Base-by-base conservation (phyloP, 2,113 vertebrate species). In the Lycaon pictus region DNA sequence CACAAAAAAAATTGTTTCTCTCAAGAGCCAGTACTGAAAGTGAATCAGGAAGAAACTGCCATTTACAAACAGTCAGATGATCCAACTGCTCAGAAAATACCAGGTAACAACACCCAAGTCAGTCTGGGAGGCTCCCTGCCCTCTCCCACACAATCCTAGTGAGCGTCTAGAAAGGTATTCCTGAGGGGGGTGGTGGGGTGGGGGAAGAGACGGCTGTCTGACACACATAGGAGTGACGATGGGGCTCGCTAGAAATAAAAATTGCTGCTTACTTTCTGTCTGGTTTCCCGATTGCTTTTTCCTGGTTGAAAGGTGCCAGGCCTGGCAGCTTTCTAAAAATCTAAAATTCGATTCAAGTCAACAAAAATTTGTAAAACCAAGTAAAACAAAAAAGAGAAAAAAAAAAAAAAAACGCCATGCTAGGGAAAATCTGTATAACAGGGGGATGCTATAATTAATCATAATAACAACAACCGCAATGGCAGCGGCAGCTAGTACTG, bases 361-460 rank as follows among this genome's bases (percentile, higher is more conserved):
- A 96, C 98, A 97, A 97, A 97, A 96, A 97, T 96, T 98, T 97
- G 98, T n/a, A n/a, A n/a, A n/a, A n/a, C n/a, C n/a, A n/a, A n/a
- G n/a, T n/a, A n/a, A n/a, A n/a, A n/a, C n/a, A 81, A 43, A 72
- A 72, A 81, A 43, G 43, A 72, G 13, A 25, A 69, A 69, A 67
- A 56, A 69, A 56, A 62, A 27, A 62, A 9, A 25, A 5, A 5
- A 43, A 58, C 29, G 62, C 80, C 86, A 20, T 0, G 4, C 77
- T 32, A 19, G 37, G 93, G 72, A 48, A 93, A 81, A 79, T 22
- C 2, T 25, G 60, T 48, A 6, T 20, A 48, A 16, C 4, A 0
- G 55, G 81, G 48, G 27, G 37, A 9, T 13, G 63, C 23, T 67
- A 19, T 53, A 67, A 92, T 80, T 69, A 53, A 37, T 27, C 65